Conservation (phyloP, 2,797 vertebrate species). For the Gymnothorax javanicus region DNA sequence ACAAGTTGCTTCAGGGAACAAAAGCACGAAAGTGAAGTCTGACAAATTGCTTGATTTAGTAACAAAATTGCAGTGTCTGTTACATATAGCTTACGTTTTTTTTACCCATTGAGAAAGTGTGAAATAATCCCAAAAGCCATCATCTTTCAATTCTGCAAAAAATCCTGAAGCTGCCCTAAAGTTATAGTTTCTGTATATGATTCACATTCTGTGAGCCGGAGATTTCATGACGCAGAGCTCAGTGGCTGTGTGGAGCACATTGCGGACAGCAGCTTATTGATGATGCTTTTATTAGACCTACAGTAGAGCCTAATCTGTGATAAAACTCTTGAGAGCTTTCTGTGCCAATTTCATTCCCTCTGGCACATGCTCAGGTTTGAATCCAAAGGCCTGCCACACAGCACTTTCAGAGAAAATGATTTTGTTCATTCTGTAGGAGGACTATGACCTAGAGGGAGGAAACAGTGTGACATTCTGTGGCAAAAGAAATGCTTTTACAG, state of each 20-base stretch:
- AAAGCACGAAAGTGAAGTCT: not conserved
- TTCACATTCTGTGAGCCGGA: not conserved
- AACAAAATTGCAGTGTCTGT: not conserved
- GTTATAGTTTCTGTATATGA: not conserved
- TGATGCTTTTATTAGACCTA: not conserved
- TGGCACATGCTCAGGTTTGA: conserved; percentile 32
- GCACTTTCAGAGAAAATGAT: not conserved
- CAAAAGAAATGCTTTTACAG: conserved; percentile 41
- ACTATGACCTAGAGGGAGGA: conserved; percentile 48
- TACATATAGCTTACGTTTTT: not conserved
- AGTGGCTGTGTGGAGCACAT: not conserved
- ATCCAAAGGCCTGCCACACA: conserved; percentile 36
- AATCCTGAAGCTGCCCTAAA: not conserved
- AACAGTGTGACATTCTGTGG: conserved; percentile 53
- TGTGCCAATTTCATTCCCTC: conserved; percentile 37
- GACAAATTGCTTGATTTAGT: not conserved
- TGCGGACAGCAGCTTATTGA: not conserved
- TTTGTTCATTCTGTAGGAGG: not conserved
- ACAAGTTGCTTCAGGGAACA: not conserved
- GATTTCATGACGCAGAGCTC: not conserved
- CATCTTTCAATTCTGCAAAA: not conserved
- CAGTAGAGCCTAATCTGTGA: not conserved
- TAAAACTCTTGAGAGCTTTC: conserved; percentile 31
- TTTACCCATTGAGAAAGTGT: not conserved
- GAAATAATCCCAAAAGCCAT: conserved; percentile 9